phyloP scores from a whole-genome alignment of 2,797 vertebrate species.

The Phoebastria nigripes region DNA sequence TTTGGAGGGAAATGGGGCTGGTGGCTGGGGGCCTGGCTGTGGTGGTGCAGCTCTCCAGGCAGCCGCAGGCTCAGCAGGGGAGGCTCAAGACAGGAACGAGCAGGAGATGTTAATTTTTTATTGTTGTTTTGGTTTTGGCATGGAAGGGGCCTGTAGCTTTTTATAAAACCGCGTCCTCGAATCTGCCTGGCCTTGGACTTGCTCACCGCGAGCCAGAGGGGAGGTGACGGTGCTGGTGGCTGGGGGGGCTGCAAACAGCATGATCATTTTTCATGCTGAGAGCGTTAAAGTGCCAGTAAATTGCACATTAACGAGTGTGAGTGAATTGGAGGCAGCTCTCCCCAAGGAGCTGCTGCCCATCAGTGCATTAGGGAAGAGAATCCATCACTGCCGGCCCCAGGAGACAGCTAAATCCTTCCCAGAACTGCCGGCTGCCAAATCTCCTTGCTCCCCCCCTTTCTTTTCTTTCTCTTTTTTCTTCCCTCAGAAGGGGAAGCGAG shows the following conservation, averaged over 20 bases:
- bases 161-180: conserved; percentile 1
- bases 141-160: not conserved
- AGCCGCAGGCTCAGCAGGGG: not conserved
- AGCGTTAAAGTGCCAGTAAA: conserved; percentile 78
- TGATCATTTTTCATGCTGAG: conserved; percentile 71
- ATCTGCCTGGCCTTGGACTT: conserved; percentile 17
- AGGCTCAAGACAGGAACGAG: not conserved
- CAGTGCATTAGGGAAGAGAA: conserved; percentile 71
- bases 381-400: conserved; percentile 65
- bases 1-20: not conserved
- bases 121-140: not conserved
- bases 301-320: conserved; percentile 77
- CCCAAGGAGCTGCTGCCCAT: conserved; percentile 66
- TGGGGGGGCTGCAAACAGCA: conserved; percentile 48
- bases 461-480: conserved; percentile 14
- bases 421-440: conserved; percentile 59
- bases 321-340: conserved; percentile 70
- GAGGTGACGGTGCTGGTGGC: conserved; percentile 25
- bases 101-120: not conserved
- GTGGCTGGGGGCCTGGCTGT: not conserved
- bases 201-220: conserved; percentile 15
- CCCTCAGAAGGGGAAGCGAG: conserved; percentile 20
- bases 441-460: not conserved
- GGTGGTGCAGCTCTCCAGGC: not conserved
- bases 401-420: conserved; percentile 70